Percentiles rank a stretch among this genome's conserved stretches.
Evolutionary conservation across 2,797 vertebrate genomes (phyloP).

Genomic region (Tarsius wallacei): DNA sequence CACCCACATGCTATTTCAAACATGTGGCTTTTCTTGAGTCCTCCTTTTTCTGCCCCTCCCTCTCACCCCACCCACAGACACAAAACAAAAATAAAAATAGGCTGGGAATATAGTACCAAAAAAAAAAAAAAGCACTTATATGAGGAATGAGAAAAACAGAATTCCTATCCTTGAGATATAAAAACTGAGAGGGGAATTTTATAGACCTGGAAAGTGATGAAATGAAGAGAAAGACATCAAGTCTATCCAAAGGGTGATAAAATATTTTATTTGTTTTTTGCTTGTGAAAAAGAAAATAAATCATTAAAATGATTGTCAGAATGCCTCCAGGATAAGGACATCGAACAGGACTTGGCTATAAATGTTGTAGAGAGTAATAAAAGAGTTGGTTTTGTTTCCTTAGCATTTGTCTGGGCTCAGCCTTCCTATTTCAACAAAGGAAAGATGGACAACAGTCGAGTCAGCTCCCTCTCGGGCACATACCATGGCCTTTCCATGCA

Average conservation of each 20-base stretch:
- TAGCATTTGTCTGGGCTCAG: slow-evolving; percentile 66
- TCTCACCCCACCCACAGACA: not conserved
- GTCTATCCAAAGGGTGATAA: slow-evolving; percentile 75
- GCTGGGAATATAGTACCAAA: not conserved
- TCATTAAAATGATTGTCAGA: slow-evolving; percentile 70
- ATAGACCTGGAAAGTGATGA: slow-evolving; percentile 73
- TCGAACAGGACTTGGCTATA: not conserved
- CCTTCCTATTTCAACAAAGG: slow-evolving; percentile 67
- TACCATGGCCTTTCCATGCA: not conserved
- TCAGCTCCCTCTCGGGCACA: not conserved
- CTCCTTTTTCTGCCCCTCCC: not conserved
- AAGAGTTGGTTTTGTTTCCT: slow-evolving; percentile 77
- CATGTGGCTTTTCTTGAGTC: not conserved
- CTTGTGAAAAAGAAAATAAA: slow-evolving; percentile 81
- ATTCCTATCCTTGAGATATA: slow-evolving; percentile 71
- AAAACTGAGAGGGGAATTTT: slow-evolving; percentile 74
- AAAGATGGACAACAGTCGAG: not conserved
- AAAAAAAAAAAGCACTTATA: not conserved
- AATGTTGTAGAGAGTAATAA: slow-evolving; percentile 73
- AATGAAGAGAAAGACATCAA: slow-evolving; percentile 84
- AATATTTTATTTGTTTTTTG: slow-evolving; percentile 80
- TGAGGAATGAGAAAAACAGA: slow-evolving; percentile 44
- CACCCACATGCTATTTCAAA: not conserved
- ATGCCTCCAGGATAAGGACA: slow-evolving; percentile 75
- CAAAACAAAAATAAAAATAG: not conserved